Base-by-base conservation (phyloP, 92 coral and sea anemone genomes). In the Hydrozoanthus gracilis region DNA sequence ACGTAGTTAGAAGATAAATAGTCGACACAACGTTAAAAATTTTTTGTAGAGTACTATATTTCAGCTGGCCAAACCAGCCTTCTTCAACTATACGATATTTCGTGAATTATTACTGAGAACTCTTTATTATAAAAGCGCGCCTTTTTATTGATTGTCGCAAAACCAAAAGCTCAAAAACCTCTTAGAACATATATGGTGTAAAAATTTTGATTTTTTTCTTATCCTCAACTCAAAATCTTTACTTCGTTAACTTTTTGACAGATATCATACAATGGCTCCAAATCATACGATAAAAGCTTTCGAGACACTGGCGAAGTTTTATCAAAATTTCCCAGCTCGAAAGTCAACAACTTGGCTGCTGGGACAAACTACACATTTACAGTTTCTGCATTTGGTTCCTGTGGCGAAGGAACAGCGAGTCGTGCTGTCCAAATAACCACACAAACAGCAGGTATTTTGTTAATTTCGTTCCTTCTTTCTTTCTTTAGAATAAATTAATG, bases 261-360 rank as follows among this genome's bases (percentile, higher is more conserved):
- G 74, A 69, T 69, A 69, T 69, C 74, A 3, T 69, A 69, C 74
- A 69, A 27, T 17, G 74, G 74, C 49, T 69, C 74, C 12, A 69
- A 69, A 69, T 39, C 49, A 5, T 69, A 69, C 10, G 74, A 69
- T 44, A 20, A 16, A 16, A 69, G 4, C 6, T 69, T 69, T 17
- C 11, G 4, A 47, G 74, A 69, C 45, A 11, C 12, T 11, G 74
- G 50, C 44, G 44, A 6, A 13, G 49, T 35, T 18, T 9, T 69
- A 18, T 69, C 74, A 47, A 47, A 6, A 47, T 27, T 47, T 47
- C 20, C 9, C 74, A 47, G 45, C 4, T 8, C 18, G 20, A 6
- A 44, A 44, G 45, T 69, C 45, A 2, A 15, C 18, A 10, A 69
- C 12, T 69, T 69, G 74, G 39, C 45, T 7, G 47, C 74, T 6